These are phyloP conservation scores for Pogonocherus hispidulus DNA, from an alignment of 2,888 invertebrate species.

Conservation along the genomic window DNA sequence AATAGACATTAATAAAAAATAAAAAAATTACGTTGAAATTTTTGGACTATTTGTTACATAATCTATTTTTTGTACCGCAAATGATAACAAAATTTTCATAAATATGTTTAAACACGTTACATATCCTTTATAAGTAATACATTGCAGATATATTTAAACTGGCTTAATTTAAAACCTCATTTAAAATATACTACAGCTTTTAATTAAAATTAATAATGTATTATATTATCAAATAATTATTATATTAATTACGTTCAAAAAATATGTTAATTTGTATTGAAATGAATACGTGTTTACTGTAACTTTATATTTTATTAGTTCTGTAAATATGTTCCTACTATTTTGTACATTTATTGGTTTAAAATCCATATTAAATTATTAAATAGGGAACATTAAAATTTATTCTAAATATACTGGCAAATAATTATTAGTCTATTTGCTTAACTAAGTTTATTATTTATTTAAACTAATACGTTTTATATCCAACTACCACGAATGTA, in stretches of 20 bases:
- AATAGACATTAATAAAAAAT: too few relatives aligned
- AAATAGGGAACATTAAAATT: conserved; percentile 51
- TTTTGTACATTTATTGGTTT: conserved; percentile 52
- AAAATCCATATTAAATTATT: conserved; percentile 51
- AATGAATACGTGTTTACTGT: conserved; percentile 52
- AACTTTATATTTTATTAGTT: conserved; percentile 49
- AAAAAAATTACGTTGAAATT: too few relatives aligned
- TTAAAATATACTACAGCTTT: conserved; percentile 15
- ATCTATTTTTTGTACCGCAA: too few relatives aligned
- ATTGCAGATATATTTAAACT: background rate
- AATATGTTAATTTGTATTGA: conserved; percentile 40
- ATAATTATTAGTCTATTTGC: conserved; percentile 51
- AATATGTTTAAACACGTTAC: background rate
- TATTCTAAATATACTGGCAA: conserved; percentile 46
- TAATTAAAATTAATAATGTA: conserved; percentile 12
- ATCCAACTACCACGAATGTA: too few relatives aligned
- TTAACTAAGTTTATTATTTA: conserved; percentile 42
- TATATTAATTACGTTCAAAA: conserved; percentile 39
- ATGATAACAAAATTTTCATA: background rate
- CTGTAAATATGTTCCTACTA: conserved; percentile 51
- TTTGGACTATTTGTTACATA: too few relatives aligned
- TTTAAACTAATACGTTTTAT: conserved; percentile 10
- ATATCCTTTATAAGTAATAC: conserved; percentile 15
- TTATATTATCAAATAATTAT: conserved; percentile 34
- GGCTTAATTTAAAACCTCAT: background rate